Conservation (phyloP, 1,140 invertebrate species). For the Aphis gossypii region DNA sequence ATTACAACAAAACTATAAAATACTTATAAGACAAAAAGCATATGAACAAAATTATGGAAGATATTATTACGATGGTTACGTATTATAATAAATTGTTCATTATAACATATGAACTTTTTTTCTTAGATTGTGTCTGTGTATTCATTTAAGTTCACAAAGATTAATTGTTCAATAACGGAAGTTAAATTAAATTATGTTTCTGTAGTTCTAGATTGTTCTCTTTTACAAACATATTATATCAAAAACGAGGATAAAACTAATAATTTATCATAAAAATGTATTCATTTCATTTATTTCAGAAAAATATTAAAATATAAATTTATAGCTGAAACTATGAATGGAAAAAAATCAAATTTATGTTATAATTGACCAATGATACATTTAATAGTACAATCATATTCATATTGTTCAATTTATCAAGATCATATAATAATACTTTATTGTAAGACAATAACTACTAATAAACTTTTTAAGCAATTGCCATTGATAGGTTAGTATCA, state of each 20-base stretch:
- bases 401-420: not conserved
- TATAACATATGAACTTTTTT: no score
- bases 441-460: no score
- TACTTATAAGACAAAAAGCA: not conserved
- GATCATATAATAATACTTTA: not conserved
- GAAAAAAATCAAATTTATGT: not conserved
- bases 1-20: not conserved
- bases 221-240: not conserved
- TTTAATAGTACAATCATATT: not conserved
- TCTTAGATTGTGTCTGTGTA: not conserved
- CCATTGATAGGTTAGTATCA: not conserved
- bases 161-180: not conserved
- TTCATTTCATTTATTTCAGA: not conserved
- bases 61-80: not conserved
- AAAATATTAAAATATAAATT: not conserved
- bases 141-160: not conserved
- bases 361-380: no score
- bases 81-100: not conserved
- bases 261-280: not conserved
- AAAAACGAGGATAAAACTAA: not conserved
- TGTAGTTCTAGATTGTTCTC: not conserved
- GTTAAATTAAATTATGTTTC: no score
- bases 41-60: not conserved
- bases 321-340: not conserved
- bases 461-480: not conserved